These are phyloP conservation scores for Phyllotreta cruciferae DNA, from an alignment of 2,888 invertebrate species.

Conservation along the genomic window DNA sequence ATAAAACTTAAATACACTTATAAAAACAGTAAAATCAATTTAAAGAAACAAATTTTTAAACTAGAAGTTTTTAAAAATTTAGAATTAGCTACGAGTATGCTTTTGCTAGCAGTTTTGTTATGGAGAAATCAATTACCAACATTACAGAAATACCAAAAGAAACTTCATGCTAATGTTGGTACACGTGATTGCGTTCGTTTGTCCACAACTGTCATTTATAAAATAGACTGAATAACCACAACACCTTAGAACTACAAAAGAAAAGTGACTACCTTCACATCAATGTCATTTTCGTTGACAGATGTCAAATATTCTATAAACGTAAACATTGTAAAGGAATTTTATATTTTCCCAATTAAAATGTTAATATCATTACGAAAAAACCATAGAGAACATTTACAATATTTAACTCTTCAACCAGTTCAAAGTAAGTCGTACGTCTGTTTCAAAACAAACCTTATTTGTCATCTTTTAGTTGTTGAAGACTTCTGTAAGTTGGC, in stretches of 20 bases:
- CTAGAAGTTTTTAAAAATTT: no score
- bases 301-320: no score
- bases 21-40: not conserved
- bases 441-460: slow-evolving; percentile 16
- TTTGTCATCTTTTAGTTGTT: slow-evolving; percentile 61
- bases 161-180: not conserved
- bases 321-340: no score
- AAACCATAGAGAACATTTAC: slow-evolving; percentile 66
- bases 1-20: not conserved
- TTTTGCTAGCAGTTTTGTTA: slow-evolving; percentile 13
- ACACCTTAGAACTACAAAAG: not conserved
- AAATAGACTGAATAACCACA: not conserved
- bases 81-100: no score
- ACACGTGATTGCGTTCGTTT: not conserved
- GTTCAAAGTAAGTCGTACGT: slow-evolving; percentile 59
- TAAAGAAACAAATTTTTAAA: not conserved
- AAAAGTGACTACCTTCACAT: no score
- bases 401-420: slow-evolving; percentile 63
- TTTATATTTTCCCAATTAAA: slow-evolving; percentile 24
- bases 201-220: not conserved
- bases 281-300: no score
- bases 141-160: not conserved
- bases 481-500: slow-evolving; percentile 75
- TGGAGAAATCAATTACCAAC: not conserved
- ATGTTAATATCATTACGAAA: slow-evolving; percentile 63